Base-by-base conservation (phyloP, 2,113 vertebrate species). In the Isichthys henryi region DNA sequence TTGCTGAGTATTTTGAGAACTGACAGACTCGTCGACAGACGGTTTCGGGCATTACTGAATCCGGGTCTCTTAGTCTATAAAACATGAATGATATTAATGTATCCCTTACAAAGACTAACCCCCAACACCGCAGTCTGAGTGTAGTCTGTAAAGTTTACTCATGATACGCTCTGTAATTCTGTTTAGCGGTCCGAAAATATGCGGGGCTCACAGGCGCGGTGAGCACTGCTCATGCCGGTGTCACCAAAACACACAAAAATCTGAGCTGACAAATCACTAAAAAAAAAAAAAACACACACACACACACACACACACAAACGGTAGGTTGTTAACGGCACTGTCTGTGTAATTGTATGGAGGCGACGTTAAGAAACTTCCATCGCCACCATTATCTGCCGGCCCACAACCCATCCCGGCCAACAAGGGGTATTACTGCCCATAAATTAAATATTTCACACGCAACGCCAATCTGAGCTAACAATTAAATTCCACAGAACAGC, bases 171-270 rank as follows among this genome's bases (percentile, higher is more conserved):
- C 62, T 70, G 31, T 70, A 70, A 66, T 27, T 66, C n/a, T 27
- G 23, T 27, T 66, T 27, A 11, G 62, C n/a, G n/a, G 3, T 70
- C 62, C 62, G 3, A 62, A 62, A 62, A 66, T 2, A 66, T 10
- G 23, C 23, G 58, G 56, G 3, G 1, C 2, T 23, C 39, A 83
- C 2, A 43, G 13, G 15, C 17, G 5, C 11, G 9, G 35, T 39
- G 31, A 39, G 43, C 82, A 23, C 70, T 21, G 50, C 50, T 50
- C 10, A 35, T 35, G 21, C 3, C 49, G 31, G n/a, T 80, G 21
- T 66, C 86, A 77, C 89, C 48, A 49, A 86, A 39, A 86, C 89
- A 49, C n/a, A 77, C n/a, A 85, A 53, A 48, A 66, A 35, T 19
- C 53, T 50, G 43, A 10, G 27, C 48, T 77, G 49, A 88, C 89